Conservation (phyloP, 1,140 invertebrate species). For the Brachionus manjavacas region DNA sequence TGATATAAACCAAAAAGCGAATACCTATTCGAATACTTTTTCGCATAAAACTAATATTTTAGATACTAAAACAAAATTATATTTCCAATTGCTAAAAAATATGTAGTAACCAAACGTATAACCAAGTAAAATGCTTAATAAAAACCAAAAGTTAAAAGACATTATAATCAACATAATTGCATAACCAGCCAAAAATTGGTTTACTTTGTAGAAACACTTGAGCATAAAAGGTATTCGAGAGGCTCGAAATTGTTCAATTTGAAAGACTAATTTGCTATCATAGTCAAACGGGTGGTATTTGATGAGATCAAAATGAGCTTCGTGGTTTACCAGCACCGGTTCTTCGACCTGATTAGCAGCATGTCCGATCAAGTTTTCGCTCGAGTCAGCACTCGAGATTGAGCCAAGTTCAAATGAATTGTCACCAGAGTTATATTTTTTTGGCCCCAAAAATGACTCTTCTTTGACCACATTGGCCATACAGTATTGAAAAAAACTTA, state of each 20-base stretch:
- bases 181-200: neutral
- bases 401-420: neutral
- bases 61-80: neutral
- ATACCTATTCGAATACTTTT: neutral
- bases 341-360: neutral
- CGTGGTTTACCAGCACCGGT: neutral
- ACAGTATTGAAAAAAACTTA: slow-evolving; percentile 14
- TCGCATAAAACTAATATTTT: slow-evolving; percentile 1
- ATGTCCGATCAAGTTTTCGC: neutral
- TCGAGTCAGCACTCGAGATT: neutral
- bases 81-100: slow-evolving; percentile 22
- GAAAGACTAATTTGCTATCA: neutral
- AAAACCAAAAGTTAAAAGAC: slow-evolving; percentile 23
- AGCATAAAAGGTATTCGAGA: neutral
- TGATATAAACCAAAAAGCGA: too few relatives aligned
- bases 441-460: neutral
- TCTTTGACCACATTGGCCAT: neutral
- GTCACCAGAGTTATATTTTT: neutral
- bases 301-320: slow-evolving; percentile 1
- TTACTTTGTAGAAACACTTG: neutral
- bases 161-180: neutral
- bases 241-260: neutral
- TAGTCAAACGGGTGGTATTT: slow-evolving; percentile 16
- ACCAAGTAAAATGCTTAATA: slow-evolving; percentile 9
- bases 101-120: slow-evolving; percentile 12